phyloP scores from a whole-genome alignment of 2,113 vertebrate species.

The Terrapene triunguis region DNA sequence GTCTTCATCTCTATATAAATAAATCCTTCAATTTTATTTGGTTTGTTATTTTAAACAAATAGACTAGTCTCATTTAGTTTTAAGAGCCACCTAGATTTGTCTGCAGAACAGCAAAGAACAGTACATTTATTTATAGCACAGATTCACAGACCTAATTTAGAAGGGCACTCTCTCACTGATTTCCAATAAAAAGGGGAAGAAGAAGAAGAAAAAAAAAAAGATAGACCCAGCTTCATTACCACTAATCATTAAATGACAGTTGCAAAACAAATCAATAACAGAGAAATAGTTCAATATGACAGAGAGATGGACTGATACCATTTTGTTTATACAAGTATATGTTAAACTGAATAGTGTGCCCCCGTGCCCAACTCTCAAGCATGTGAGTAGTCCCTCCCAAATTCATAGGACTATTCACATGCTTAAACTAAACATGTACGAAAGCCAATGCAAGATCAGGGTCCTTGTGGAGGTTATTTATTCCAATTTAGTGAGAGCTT shows the following conservation, averaged over 20 bases:
- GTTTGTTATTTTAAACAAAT: background rate
- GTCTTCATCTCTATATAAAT: background rate
- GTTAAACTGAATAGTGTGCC: background rate
- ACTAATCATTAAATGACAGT: background rate
- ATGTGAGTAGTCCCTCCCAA: background rate
- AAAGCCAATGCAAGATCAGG: background rate
- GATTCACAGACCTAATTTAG: conserved; percentile 55
- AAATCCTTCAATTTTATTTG: background rate
- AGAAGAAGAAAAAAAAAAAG: background rate
- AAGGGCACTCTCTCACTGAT: conserved; percentile 52
- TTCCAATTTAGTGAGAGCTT: background rate
- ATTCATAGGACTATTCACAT: background rate
- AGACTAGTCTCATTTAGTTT: background rate
- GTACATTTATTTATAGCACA: conserved; percentile 47
- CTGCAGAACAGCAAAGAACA: conserved; percentile 29
- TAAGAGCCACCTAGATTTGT: conserved; percentile 17
- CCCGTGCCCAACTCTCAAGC: background rate
- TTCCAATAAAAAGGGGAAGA: conserved; percentile 54
- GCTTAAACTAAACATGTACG: background rate
- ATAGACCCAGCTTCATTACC: conserved; percentile 1
- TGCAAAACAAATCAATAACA: background rate
- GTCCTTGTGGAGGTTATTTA: background rate
- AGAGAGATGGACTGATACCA: background rate
- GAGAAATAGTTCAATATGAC: background rate
- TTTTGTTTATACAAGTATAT: background rate